phyloP scores from a whole-genome alignment of 1,140 invertebrate genomes.

The Pogonognathellus flavescens region DNA sequence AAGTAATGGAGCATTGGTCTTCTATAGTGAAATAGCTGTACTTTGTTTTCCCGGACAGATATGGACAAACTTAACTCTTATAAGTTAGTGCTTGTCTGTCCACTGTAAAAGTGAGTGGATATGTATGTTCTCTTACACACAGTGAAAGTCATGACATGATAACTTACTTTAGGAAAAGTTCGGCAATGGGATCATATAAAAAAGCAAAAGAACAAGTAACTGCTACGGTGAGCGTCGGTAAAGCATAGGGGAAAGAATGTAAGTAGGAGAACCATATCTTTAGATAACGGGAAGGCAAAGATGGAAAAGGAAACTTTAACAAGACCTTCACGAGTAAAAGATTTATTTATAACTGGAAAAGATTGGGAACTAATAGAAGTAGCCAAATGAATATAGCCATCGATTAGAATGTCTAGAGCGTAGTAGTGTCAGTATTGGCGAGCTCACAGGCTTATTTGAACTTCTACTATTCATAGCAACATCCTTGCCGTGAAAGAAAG shows the following conservation, averaged over 20 bases:
- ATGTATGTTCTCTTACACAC: neutral
- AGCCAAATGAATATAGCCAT: conserved; percentile 35
- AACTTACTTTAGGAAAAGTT: conserved; percentile 43
- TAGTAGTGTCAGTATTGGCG: no score
- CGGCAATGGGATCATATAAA: conserved; percentile 9
- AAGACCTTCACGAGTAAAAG: neutral
- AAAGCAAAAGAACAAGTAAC: neutral
- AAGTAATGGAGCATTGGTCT: conserved; percentile 13
- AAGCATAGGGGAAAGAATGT: conserved; percentile 5
- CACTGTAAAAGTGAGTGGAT: conserved; percentile 40
- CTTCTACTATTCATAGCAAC: no score
- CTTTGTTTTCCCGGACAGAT: neutral
- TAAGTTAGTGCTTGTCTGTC: conserved; percentile 24
- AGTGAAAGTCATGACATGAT: conserved; percentile 21
- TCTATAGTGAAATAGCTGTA: conserved; percentile 14
- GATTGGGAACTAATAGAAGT: conserved; percentile 40
- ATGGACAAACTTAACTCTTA: conserved; percentile 38
- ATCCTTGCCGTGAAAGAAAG: neutral
- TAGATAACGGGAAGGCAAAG: neutral
- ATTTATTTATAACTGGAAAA: conserved; percentile 12
- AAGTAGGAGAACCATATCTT: no score
- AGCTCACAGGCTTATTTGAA: no score
- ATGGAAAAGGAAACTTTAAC: conserved; percentile 23
- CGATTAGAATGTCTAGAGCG: neutral
- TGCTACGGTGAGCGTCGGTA: conserved; percentile 21